These are phyloP conservation scores for Oscheius onirici DNA, from an alignment of 2,888 invertebrate species.

Conservation along the genomic window DNA sequence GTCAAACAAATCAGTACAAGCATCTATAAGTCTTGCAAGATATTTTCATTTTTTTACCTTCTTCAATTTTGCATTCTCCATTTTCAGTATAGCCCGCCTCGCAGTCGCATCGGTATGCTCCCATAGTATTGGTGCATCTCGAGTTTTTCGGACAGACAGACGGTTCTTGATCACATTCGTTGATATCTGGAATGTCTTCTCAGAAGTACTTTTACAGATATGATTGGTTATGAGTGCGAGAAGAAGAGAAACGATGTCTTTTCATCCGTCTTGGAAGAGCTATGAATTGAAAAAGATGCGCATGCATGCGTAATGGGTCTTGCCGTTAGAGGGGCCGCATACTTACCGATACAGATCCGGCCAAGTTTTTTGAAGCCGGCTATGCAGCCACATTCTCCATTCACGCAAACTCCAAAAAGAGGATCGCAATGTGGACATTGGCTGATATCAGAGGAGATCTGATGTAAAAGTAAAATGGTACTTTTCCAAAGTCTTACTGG, in stretches of 20 bases:
- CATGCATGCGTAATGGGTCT: slow-evolving; percentile 18
- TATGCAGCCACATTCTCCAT: slow-evolving; percentile 63
- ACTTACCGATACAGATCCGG: slow-evolving; percentile 61
- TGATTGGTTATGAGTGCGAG: slow-evolving; percentile 7
- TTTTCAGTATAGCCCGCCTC: slow-evolving; percentile 44
- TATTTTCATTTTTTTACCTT: slow-evolving; percentile 19
- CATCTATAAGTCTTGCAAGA: slow-evolving; percentile 25
- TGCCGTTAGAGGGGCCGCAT: no score
- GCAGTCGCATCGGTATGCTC: slow-evolving; percentile 72
- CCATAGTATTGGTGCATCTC: slow-evolving; percentile 87
- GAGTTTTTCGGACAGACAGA: slow-evolving; percentile 83
- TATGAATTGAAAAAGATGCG: slow-evolving; percentile 20
- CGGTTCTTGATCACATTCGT: slow-evolving; percentile 82
- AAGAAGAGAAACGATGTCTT: background rate
- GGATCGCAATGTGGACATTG: slow-evolving; percentile 54
- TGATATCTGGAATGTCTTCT: slow-evolving; percentile 78
- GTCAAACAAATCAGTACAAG: slow-evolving; percentile 49
- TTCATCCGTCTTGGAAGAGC: slow-evolving; percentile 10
- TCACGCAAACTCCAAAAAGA: slow-evolving; percentile 57
- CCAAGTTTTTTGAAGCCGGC: slow-evolving; percentile 62
- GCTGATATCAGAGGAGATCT: slow-evolving; percentile 29
- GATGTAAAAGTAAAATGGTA: background rate
- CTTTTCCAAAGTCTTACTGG: background rate
- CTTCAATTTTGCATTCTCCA: slow-evolving; percentile 43
- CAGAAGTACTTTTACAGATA: background rate